Base-by-base conservation (phyloP, 2,113 vertebrate genomes). In the Beaufortia kweichowensis region DNA sequence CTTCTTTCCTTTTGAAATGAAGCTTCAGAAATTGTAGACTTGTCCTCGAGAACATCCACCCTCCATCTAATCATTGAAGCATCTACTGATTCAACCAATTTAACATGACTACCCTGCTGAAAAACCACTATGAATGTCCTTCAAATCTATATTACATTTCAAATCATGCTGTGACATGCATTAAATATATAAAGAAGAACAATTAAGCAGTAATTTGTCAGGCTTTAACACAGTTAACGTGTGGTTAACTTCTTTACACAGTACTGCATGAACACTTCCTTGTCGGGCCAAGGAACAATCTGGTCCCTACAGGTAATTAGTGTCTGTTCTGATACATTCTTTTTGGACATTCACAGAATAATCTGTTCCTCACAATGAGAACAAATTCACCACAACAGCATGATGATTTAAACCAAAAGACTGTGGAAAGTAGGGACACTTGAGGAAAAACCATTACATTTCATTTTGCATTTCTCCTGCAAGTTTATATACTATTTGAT, bases 241-340 rank as follows among this genome's bases (percentile, higher is more conserved):
- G 65, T 59, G 19, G 21, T 59, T 72, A 29, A 59, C 21, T 24
- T 62, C 14, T 35, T 79, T 53, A 39, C 46, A 33, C 60, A 23
- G 35, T 39, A 15, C 26, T 71, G 28, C 69, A 71, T 71, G 48
- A 71, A 66, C 28, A 3, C 64, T 23, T 66, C 3, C 33, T 69
- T 61, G 21, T 60, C 75, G 53, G 9, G 29, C 59, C 3, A 3
- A 2, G 0, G 65, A 67, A 28, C 50, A 24, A 1, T 11, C 60
- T 66, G 73, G 60, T 82, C 81, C 60, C 63, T 73, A 39, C 35
- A 68, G 57, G 67, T 77, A 80, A 80, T 69, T 77, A 56, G 61
- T 75, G 68, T 64, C 59, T 65, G 29, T 77, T 46, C 56, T 56
- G 19, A 65, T 29, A 73, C 24, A 4, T 35, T 56, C 29, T 56